Evolutionary conservation across 2,797 vertebrate genomes (phyloP).

Genomic region (Vipera ursinii): DNA sequence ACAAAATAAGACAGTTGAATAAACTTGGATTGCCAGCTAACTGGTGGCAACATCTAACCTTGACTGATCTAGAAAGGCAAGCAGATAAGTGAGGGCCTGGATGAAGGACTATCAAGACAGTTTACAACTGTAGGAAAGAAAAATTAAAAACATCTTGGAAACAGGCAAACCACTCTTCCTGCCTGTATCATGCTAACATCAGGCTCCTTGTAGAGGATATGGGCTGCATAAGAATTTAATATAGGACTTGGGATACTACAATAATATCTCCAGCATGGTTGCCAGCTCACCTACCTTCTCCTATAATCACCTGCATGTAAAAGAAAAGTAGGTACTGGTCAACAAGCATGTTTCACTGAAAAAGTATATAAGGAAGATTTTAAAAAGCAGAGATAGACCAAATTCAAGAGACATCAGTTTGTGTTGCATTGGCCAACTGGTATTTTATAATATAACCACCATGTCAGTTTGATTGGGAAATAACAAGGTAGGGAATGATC

Average conservation of each 20-base stretch:
- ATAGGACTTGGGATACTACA: background rate
- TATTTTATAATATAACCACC: background rate
- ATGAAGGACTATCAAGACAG: background rate
- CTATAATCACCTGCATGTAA: background rate
- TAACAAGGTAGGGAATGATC: background rate
- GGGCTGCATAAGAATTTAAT: background rate
- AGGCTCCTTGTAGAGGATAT: background rate
- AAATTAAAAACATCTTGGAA: background rate
- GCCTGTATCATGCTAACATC: background rate
- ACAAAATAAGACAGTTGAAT: conserved; percentile 32
- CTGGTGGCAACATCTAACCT: background rate
- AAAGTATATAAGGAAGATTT: background rate
- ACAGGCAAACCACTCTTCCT: background rate
- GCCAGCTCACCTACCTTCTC: background rate
- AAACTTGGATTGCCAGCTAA: background rate
- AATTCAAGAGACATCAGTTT: background rate
- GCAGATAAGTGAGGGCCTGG: background rate
- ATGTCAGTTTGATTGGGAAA: background rate
- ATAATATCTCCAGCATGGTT: background rate
- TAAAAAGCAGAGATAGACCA: background rate
- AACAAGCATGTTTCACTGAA: background rate
- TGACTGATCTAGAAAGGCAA: background rate
- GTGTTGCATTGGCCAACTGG: background rate
- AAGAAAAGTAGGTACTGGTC: background rate
- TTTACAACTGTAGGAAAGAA: background rate